Base-by-base conservation (phyloP, 2,113 vertebrate species). In the Catharus minimus region DNA sequence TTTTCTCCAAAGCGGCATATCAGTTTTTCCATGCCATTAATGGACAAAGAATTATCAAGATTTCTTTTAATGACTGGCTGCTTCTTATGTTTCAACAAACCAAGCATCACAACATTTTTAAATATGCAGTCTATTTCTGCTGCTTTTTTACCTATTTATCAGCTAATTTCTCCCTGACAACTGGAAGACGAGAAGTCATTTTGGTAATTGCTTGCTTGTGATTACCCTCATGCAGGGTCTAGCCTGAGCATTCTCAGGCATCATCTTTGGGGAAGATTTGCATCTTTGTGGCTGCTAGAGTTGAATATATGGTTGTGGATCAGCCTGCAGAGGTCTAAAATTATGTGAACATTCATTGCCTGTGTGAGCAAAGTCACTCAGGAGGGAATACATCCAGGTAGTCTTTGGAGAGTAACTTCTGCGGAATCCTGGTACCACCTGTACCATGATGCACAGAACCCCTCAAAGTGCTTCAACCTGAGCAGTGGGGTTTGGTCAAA, bases 341-440 rank as follows among this genome's bases (percentile, higher is more conserved):
- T 90, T 52, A 76, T 10, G n/a, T 9, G 20, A 46, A 68, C 76
- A n/a, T 94, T 92, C 39, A 50, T 88, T 7, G 47, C 81, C 46
- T 86, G 61, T 61, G 74, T 96, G 57, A 97, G 94, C 56, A 56
- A 94, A 79, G 93, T 95, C 5, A 64, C 88, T 58, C 22, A 26
- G 26, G 58, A 94, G 55, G 93, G 68, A 87, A 94, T 92, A 76
- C 24, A 53, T 95, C 26, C 80, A 62, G 60, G 62, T 88, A 50
- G 53, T 97, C 58, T 81, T 96, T 27, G 82, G 92, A 65, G 84
- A 95, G 58, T 79, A 95, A n/a, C 41, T 85, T 79, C 83, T 93
- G 61, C 7, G 62, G 93, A 50, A 58, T 74, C 2, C 44, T 88
- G 46, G 87, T 90, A 17, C 64, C 86, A 68, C 86, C 94, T 30